Conservation (phyloP, 1,140 invertebrate species). For the Drosophila ficusphila region DNA sequence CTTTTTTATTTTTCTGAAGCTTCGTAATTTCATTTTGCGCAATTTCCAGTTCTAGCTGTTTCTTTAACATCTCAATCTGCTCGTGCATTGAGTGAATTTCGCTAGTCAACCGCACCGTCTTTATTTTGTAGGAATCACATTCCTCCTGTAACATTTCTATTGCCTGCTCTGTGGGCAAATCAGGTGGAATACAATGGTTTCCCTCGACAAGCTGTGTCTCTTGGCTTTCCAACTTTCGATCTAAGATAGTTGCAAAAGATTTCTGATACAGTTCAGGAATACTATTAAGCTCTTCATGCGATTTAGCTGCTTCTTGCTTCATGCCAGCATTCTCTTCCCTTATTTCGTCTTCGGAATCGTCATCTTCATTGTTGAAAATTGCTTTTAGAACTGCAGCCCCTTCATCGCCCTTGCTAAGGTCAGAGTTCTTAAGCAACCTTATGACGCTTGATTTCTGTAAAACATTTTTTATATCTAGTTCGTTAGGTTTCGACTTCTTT, state of each 20-base stretch:
- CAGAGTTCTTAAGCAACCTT: constrained; percentile 78
- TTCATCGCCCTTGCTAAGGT: constrained; percentile 75
- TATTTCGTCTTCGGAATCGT: constrained; percentile 17
- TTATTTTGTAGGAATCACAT: constrained; percentile 64
- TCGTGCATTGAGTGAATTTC: constrained; percentile 42
- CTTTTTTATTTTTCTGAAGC: not conserved
- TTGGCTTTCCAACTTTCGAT: constrained; percentile 31
- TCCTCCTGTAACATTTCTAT: constrained; percentile 76
- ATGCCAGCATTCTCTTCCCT: not conserved
- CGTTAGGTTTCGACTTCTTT: constrained; percentile 35
- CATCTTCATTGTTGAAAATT: constrained; percentile 69
- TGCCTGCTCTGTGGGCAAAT: constrained; percentile 51
- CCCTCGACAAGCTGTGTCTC: constrained; percentile 17
- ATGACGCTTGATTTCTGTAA: constrained; percentile 66
- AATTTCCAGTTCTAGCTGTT: constrained; percentile 5
- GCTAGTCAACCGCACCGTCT: constrained; percentile 35
- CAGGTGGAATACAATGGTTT: not conserved
- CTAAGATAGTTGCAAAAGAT: not conserved
- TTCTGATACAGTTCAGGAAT: constrained; percentile 10
- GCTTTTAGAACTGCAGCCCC: constrained; percentile 73
- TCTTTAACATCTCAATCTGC: constrained; percentile 44
- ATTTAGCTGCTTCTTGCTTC: constrained; percentile 11
- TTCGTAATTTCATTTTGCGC: not conserved
- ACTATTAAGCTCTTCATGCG: constrained; percentile 48
- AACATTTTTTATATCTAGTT: constrained; percentile 47